These are phyloP conservation scores for Criorhina ranunculi DNA, from an alignment of 2,888 invertebrate genomes.

Conservation along the genomic window DNA sequence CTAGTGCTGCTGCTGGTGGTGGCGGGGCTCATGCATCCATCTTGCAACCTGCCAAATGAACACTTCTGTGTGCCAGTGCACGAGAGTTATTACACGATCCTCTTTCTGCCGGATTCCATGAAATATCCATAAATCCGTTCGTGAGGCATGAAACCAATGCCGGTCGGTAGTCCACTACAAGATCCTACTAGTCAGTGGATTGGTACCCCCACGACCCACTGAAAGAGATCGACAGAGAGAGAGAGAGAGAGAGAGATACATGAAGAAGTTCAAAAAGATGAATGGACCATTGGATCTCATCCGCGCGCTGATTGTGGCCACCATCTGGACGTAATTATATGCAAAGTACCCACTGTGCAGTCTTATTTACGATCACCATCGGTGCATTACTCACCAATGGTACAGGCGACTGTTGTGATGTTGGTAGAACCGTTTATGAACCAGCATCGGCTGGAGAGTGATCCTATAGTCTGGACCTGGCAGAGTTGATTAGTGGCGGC, in stretches of 20 bases:
- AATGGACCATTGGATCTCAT: constrained; percentile 73
- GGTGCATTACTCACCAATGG: constrained; percentile 69
- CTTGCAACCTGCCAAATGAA: constrained; percentile 77
- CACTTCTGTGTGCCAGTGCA: constrained; percentile 75
- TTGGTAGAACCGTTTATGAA: constrained; percentile 46
- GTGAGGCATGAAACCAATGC: constrained; percentile 69
- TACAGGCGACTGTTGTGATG: constrained; percentile 12
- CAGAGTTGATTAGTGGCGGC: constrained; percentile 64
- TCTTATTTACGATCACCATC: constrained; percentile 66
- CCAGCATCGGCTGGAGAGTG: constrained; percentile 31
- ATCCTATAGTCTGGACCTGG: constrained; percentile 19
- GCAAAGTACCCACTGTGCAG: constrained; percentile 69
- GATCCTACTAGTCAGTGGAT: constrained; percentile 20
- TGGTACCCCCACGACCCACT: constrained; percentile 39
- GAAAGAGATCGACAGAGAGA: not conserved
- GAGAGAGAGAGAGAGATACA: constrained; percentile 10
- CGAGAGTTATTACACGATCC: constrained; percentile 74
- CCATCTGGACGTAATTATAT: constrained; percentile 76
- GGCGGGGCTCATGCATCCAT: constrained; percentile 71
- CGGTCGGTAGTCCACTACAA: constrained; percentile 51
- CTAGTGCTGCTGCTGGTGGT: constrained; percentile 16
- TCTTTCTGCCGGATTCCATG: constrained; percentile 66
- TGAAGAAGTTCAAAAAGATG: constrained; percentile 53
- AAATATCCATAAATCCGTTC: constrained; percentile 75
- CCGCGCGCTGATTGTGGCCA: constrained; percentile 70